Percentiles rank a stretch among this genome's conserved stretches.
Evolutionary conservation across 2,797 vertebrate species (phyloP).

Genomic region (Ctenosaura bakeri): DNA sequence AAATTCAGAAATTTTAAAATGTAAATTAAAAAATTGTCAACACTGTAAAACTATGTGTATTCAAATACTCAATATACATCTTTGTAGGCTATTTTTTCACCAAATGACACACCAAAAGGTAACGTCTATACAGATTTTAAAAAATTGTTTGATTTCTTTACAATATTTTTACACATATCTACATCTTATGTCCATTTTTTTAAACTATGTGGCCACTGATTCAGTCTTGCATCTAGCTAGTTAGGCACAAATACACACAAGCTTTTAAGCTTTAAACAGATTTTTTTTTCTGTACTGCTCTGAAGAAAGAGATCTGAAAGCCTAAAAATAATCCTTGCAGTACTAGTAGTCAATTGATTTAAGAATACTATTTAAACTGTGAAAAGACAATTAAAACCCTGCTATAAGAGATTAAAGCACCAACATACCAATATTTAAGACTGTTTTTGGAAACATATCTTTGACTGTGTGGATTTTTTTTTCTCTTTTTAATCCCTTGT

Average conservation of each 20-base stretch:
- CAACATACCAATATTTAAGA: slow-evolving; percentile 20
- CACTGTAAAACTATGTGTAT: no score
- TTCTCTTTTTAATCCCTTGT: slow-evolving; percentile 53
- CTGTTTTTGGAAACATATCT: slow-evolving; percentile 14
- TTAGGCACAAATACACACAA: background rate
- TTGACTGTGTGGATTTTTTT: slow-evolving; percentile 44
- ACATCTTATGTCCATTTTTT: no score
- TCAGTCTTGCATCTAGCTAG: background rate
- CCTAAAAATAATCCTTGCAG: slow-evolving; percentile 42
- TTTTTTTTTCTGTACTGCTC: background rate
- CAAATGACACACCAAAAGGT: no score
- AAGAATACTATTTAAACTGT: slow-evolving; percentile 48
- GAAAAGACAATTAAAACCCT: slow-evolving; percentile 52
- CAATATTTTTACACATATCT: no score
- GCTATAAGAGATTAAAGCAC: slow-evolving; percentile 42
- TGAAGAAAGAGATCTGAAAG: slow-evolving; percentile 35
- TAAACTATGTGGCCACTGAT: background rate
- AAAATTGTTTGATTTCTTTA: no score
- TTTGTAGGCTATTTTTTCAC: no score
- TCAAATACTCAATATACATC: no score
- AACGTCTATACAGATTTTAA: no score
- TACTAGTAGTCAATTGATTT: slow-evolving; percentile 32
- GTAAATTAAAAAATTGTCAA: no score
- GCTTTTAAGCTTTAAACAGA: background rate
- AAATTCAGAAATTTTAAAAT: no score